Conservation (phyloP, 2,888 invertebrate genomes). For the Pseudococcus viburni region DNA sequence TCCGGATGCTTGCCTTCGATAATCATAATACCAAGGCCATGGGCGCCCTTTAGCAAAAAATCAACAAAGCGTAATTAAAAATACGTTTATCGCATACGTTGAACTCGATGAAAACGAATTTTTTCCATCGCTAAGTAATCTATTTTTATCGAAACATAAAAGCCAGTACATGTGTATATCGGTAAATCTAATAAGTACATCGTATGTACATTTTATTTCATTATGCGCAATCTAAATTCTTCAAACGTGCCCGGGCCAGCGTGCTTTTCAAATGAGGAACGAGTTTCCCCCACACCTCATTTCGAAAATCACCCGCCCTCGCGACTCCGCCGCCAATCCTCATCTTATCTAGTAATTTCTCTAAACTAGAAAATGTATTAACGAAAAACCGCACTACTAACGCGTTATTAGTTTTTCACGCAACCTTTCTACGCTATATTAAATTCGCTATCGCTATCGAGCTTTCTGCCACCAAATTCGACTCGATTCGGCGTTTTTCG, state of each 20-base stretch:
- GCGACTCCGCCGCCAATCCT: neutral
- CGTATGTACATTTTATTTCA: neutral
- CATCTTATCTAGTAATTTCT: neutral
- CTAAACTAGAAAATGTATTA: neutral
- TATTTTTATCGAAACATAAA: slow-evolving; percentile 53
- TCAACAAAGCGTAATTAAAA: slow-evolving; percentile 67
- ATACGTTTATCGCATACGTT: neutral
- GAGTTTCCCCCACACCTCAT: neutral
- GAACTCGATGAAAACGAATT: neutral
- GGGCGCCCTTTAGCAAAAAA: slow-evolving; percentile 75
- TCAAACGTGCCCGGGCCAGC: neutral
- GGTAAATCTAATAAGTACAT: slow-evolving; percentile 12
- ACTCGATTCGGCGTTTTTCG: neutral
- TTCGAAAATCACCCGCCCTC: slow-evolving; percentile 5
- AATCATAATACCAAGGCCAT: slow-evolving; percentile 93
- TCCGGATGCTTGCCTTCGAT: slow-evolving; percentile 94
- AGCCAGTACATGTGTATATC: slow-evolving; percentile 25
- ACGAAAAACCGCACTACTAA: slow-evolving; percentile 44
- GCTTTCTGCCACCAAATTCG: neutral
- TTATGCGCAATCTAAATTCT: too few relatives aligned
- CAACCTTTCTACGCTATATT: slow-evolving; percentile 34
- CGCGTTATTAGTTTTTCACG: slow-evolving; percentile 14
- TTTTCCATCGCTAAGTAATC: slow-evolving; percentile 27
- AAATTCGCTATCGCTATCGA: neutral
- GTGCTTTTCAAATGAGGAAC: slow-evolving; percentile 15